Percentiles rank a stretch among this genome's conserved stretches.
Evolutionary conservation across 2,888 invertebrate genomes (phyloP).

Genomic region (Amblyjoppa proteus): DNA sequence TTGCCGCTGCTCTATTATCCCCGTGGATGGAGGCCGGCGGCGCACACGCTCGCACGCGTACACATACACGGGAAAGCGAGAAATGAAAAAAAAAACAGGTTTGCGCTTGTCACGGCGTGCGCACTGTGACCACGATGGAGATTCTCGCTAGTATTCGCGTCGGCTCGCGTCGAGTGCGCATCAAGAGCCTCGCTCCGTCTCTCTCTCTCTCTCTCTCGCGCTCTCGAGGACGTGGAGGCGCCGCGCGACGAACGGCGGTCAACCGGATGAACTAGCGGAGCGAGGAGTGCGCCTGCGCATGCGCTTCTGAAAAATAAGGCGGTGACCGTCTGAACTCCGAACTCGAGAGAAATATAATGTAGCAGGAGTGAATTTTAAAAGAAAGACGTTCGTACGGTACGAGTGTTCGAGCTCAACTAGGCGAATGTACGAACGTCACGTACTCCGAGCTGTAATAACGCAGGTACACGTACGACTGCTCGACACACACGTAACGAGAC

Average conservation of each 20-base stretch:
- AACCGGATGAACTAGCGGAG: background rate
- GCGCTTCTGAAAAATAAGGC: background rate
- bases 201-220: background rate
- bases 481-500: background rate
- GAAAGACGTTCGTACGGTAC: background rate
- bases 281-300: background rate
- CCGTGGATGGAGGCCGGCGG: background rate
- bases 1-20: conserved; percentile 28
- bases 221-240: conserved; percentile 16
- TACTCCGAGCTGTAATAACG: background rate
- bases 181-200: background rate
- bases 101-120: background rate
- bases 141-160: conserved; percentile 1
- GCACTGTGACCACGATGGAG: background rate
- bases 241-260: conserved; percentile 18
- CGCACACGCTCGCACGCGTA: conserved; percentile 13
- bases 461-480: background rate
- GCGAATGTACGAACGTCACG: background rate
- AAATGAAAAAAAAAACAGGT: background rate
- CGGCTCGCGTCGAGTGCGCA: conserved; percentile 8
- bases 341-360: background rate
- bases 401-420: conserved; percentile 12
- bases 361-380: background rate
- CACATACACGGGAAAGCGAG: background rate
- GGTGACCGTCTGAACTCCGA: background rate